phyloP scores from a whole-genome alignment of 2,888 invertebrate species.

The Rhamnusium bicolor region DNA sequence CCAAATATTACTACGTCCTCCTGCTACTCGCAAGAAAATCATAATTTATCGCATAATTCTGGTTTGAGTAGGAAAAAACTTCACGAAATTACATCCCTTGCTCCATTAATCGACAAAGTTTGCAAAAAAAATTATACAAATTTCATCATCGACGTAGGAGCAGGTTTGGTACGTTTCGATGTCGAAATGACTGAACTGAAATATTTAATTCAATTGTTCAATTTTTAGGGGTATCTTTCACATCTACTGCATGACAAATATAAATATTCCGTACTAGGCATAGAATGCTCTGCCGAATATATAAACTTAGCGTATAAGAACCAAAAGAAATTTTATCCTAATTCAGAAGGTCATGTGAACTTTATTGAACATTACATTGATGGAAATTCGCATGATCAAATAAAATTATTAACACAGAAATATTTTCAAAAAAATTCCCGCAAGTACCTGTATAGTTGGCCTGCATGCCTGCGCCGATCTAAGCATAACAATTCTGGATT shows the following conservation, averaged over 20 bases:
- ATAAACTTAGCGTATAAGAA: conserved; percentile 75
- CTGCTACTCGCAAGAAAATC: conserved; percentile 8
- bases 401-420: conserved; percentile 55
- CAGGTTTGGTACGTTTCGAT: conserved; percentile 77
- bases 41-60: conserved; percentile 62
- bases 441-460: conserved; percentile 74
- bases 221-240: conserved; percentile 81
- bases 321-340: conserved; percentile 74
- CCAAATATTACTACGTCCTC: conserved; percentile 43
- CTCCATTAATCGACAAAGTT: conserved; percentile 73
- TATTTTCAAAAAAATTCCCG: conserved; percentile 38
- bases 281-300: conserved; percentile 77
- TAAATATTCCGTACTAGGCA: conserved; percentile 77
- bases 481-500: conserved; percentile 78
- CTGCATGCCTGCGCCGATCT: conserved; percentile 87
- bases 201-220: not conserved
- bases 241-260: conserved; percentile 77
- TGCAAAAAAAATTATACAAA: conserved; percentile 72
- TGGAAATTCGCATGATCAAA: conserved; percentile 71
- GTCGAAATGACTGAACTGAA: not conserved
- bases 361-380: conserved; percentile 76
- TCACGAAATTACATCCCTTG: conserved; percentile 80
- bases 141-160: conserved; percentile 81
- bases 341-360: conserved; percentile 74
- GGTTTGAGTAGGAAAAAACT: conserved; percentile 77